Evolutionary conservation across 2,888 invertebrate genomes (phyloP), one percentile per base, ranked within the genome.

Genomic region (Tenthredo amoena): DNA sequence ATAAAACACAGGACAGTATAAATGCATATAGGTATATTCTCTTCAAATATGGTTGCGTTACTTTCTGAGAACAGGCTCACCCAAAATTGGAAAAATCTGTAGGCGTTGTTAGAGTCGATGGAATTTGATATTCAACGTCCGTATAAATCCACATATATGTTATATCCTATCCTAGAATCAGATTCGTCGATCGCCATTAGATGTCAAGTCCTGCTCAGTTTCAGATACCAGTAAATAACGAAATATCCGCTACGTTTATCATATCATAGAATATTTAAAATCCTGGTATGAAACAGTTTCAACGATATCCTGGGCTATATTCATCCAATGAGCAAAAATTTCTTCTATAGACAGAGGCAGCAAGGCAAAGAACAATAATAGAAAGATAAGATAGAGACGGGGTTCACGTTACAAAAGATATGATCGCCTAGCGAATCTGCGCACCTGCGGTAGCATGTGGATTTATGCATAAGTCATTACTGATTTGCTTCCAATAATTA

Each of bases 381-480:
- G 7, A 81, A 40, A 81, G 81, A 81, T 81, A 81, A 81, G 81
- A 81, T 81, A 81, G 40, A 37, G 81, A 81, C 62, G 58, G 7
- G 26, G 21, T 81, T 81, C 31, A 21, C 26, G 81, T 81, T 58
- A 31, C 81, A n/a, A 40, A 62, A 81, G 40, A 40, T 81, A 68
- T 55, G 34, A 77, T 34, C 47, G 18, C 0, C 50, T 26, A n/a
- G 9, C 21, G 12, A 21, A 43, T 40, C 18, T 72, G 18, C 40
- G n/a, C 15, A 74, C 71, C 37, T 40, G 37, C 74, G 40, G 74
- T 74, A 74, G 74, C 43, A 34, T 68, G 18, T 15, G 68, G 5
- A 34, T 34, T 68, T 68, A 68, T 62, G 2, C 26, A 62, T 26
- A 62, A 62, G 2, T 26, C 62, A 12, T 12, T 62, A 62, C 9